Base-by-base conservation (phyloP, 2,888 invertebrate species). In the Agrotis segetum region DNA sequence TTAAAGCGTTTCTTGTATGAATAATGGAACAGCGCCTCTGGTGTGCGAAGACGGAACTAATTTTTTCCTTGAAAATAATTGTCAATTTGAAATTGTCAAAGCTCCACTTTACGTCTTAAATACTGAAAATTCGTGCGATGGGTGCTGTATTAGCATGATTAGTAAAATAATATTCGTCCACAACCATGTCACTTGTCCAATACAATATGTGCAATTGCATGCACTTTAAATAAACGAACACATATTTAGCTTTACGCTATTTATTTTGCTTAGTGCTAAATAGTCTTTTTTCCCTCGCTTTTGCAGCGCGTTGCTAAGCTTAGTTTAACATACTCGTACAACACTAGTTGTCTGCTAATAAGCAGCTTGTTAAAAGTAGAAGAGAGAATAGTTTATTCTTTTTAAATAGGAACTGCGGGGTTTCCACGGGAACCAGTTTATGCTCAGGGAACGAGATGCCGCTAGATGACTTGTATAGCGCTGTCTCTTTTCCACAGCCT, bases 311-410 rank as follows among this genome's bases (percentile, higher is more conserved):
- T 58, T 58, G 4, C 19, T 17, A 50, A 67, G 67, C 40, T 63
- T 61, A 21, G 34, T 66, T 49, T 14, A 49, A 21, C 21, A 49
- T 66, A 24, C 34, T 62, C 21, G 49, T 49, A 49, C 34, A n/a
- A 16, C 21, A 40, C 19, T 68, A 16, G 34, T 40, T 44, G 16
- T 44, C 34, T 40, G 24, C 47, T 58, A 68, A 69, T 58, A 49
- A 69, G 17, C 47, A 69, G 59, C 70, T 70, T 59, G 29, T 70
- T 70, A 69, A 58, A 67, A 53, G 46, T 14, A 49, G 16, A 47
- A 19, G 1, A 49, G 17, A 50, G 3, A 44, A 24, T n/a, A 50
- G 14, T 40, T 7, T 7, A 44, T 70, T 49, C 29, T 19, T 40
- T 21, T 19, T 50, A 29, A 29, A 49, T 34, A n/a, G 17, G 13